These are phyloP conservation scores for Ophiodon elongatus DNA, from an alignment of 2,113 vertebrate species.

Conservation along the genomic window DNA sequence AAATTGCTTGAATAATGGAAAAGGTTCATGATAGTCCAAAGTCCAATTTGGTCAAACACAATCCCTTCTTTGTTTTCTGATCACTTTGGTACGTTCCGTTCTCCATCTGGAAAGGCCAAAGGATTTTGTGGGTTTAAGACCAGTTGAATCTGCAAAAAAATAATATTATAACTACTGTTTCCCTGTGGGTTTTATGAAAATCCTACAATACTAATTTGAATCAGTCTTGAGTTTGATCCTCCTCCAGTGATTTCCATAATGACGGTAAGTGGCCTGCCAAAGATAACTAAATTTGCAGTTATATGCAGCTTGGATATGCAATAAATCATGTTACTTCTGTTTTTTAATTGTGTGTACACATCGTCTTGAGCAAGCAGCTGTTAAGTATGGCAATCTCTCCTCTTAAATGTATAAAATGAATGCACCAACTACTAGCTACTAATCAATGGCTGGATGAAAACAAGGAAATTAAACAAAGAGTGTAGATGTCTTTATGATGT, in stretches of 20 bases:
- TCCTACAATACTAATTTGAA: constrained; percentile 10
- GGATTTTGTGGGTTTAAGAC: constrained; percentile 29
- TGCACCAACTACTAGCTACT: background rate
- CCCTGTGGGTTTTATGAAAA: constrained; percentile 11
- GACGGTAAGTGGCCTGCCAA: background rate
- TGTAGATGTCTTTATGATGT: constrained; percentile 15
- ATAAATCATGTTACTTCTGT: background rate
- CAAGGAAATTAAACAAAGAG: constrained; percentile 9
- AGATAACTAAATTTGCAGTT: constrained; percentile 1
- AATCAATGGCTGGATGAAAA: constrained; percentile 30
- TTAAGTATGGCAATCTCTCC: background rate
- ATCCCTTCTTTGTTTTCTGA: constrained; percentile 34
- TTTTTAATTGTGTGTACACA: constrained; percentile 31
- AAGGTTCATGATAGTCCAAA: constrained; percentile 27
- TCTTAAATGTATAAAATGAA: constrained; percentile 21
- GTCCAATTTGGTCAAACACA: constrained; percentile 12
- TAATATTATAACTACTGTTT: constrained; percentile 7
- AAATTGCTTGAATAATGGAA: constrained; percentile 33
- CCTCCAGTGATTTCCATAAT: constrained; percentile 31
- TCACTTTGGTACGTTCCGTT: constrained; percentile 8
- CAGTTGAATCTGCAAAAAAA: constrained; percentile 28
- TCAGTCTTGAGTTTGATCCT: constrained; percentile 14
- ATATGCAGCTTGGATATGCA: background rate
- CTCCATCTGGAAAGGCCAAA: constrained; percentile 14
- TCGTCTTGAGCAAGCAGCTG: constrained; percentile 35